Conservation (phyloP, 2,797 vertebrate genomes). For the Distichodus sexfasciatus region DNA sequence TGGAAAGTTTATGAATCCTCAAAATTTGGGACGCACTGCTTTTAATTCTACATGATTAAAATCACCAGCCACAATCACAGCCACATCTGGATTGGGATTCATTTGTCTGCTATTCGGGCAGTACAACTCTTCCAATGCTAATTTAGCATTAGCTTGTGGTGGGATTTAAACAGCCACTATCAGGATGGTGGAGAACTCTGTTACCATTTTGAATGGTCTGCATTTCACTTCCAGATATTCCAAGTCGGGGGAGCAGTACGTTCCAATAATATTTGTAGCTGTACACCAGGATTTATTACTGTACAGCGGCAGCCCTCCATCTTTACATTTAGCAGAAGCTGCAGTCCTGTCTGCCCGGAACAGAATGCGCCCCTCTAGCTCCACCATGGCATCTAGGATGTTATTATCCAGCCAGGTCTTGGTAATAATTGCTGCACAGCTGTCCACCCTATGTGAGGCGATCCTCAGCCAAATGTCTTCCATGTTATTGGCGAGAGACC, state of each 20-base stretch:
- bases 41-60: neutral
- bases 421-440: neutral
- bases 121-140: neutral
- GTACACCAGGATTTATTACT: neutral
- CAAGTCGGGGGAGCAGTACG: neutral
- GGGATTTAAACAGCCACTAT: neutral
- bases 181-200: neutral
- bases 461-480: neutral
- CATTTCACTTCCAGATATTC: neutral
- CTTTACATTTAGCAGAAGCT: neutral
- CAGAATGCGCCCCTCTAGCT: neutral
- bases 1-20: no score
- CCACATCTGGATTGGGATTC: conserved; percentile 7
- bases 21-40: no score
- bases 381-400: neutral
- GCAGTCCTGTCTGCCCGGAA: conserved; percentile 5
- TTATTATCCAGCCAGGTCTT: neutral
- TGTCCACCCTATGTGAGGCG: neutral
- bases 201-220: neutral
- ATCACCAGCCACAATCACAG: neutral
- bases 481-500: neutral
- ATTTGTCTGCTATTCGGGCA: neutral
- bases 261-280: neutral
- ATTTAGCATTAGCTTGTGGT: neutral
- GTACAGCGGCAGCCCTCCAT: neutral